Evolutionary conservation across 2,113 vertebrate genomes (phyloP), one percentile per base, ranked within the genome.

Genomic region (Phaethon lepturus): DNA sequence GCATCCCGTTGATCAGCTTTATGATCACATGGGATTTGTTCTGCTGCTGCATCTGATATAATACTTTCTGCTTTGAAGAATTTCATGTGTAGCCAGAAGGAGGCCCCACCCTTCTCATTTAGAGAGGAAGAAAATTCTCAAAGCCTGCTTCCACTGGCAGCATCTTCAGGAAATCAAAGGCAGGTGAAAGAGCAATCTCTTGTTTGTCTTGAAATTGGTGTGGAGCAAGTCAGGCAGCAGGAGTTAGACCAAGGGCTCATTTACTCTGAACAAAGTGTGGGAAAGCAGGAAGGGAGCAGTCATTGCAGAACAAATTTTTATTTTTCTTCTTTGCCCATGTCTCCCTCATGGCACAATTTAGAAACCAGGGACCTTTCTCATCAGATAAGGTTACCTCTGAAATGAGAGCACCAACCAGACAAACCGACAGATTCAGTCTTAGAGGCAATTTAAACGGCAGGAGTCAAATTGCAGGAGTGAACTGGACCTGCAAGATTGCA

Each of bases 1-100:
- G 94, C 94, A 97, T 95, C 93, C 88, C 6, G 52, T 95, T 98
- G 97, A 97, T 97, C 95, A 96, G 92, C 83, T 93, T 97, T 92
- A 91, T 91, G 96, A 97, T 94, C 97, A 97, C 92, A 96, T 88
- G 94, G 95, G 97, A 97, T 94, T 91, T 83, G 76, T 73, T 97
- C 95, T 89, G 86, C 94, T 83, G 82, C 89, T 89, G 93, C 76
- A 95, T 89, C 92, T 95, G 73, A 95, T 91, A 75, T 53, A 92
- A 88, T 56, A n/a, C 68, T 50, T 93, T 74, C 86, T 78, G 94
- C 96, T 96, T 87, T 95, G 94, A 91, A 83, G 44, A 89, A 92
- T 81, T 86, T 92, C 56, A 40, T 38, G 64, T 12, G 64, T 25
- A 95, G 44, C 68, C 86, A 87, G 92, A 50, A 96, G 73, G 83